These are phyloP conservation scores for Dione juno DNA, from an alignment of 2,888 invertebrate species.

Conservation along the genomic window DNA sequence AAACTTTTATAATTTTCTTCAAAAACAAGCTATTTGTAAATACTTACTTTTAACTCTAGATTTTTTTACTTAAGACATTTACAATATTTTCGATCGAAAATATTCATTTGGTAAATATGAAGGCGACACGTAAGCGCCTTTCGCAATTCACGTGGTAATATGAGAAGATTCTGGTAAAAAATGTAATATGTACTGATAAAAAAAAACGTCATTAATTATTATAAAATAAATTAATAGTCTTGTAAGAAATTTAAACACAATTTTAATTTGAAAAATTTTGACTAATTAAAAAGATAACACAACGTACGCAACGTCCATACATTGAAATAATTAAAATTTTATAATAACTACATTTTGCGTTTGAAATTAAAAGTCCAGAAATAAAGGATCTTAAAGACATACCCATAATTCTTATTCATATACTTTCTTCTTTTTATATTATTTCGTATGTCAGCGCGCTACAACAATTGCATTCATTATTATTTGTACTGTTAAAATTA, in stretches of 20 bases:
- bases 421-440: not conserved
- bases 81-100: not conserved
- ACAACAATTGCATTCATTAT: not conserved
- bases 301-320: too few relatives aligned
- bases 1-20: not conserved
- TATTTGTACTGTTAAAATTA: too few relatives aligned
- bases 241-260: not conserved
- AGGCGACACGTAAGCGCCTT: slow-evolving; percentile 10
- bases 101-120: not conserved
- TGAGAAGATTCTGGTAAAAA: not conserved
- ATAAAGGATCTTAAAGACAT: not conserved
- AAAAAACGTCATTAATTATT: not conserved
- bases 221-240: not conserved
- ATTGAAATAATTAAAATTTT: not conserved
- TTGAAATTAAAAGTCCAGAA: not conserved
- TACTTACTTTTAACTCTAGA: too few relatives aligned
- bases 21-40: not conserved
- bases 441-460: not conserved
- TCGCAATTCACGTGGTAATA: not conserved
- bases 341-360: not conserved
- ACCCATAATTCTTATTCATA: not conserved
- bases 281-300: too few relatives aligned
- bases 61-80: too few relatives aligned
- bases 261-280: not conserved
- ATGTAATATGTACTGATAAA: not conserved